Evolutionary conservation across 2,888 invertebrate species (phyloP).

Genomic region (Chymomyza procnemis): DNA sequence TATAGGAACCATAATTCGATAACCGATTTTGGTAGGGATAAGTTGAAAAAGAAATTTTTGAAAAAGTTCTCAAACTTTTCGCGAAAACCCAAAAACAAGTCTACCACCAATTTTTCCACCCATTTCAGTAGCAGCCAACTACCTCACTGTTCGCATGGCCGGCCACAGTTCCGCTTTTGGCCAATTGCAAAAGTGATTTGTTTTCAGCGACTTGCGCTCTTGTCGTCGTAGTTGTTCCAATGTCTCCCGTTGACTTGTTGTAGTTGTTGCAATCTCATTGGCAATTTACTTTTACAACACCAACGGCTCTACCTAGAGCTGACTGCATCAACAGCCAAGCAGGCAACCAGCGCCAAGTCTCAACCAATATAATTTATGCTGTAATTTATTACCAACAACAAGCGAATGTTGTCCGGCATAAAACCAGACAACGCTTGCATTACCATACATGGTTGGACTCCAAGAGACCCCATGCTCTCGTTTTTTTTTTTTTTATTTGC

Average conservation of each 20-base stretch:
- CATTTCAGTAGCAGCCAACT: conserved; percentile 9
- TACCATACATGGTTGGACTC: conserved; percentile 34
- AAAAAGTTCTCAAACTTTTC: too few relatives aligned
- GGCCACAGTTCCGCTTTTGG: conserved; percentile 8
- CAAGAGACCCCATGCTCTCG: conserved; percentile 3
- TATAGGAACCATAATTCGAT: too few relatives aligned
- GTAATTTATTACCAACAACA: conserved; percentile 46
- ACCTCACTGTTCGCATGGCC: conserved; percentile 31
- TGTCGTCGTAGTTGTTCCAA: neutral
- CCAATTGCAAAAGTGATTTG: conserved; percentile 35
- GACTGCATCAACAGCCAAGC: conserved; percentile 3
- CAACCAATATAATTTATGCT: conserved; percentile 50
- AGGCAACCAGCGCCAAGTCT: conserved; percentile 15
- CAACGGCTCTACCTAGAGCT: conserved; percentile 15
- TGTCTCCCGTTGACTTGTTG: neutral
- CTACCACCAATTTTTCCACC: too few relatives aligned
- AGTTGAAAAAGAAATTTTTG: too few relatives aligned
- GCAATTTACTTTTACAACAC: conserved; percentile 51
- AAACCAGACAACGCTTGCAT: conserved; percentile 11
- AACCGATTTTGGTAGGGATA: too few relatives aligned
- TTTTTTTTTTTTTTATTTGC: neutral
- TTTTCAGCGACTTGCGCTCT: conserved; percentile 7
- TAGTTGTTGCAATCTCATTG: conserved; percentile 26
- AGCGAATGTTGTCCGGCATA: conserved; percentile 8
- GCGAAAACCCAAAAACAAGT: too few relatives aligned